Conservation (phyloP, 92 coral and sea anemone genomes). For the Parazoanthus swiftii region DNA sequence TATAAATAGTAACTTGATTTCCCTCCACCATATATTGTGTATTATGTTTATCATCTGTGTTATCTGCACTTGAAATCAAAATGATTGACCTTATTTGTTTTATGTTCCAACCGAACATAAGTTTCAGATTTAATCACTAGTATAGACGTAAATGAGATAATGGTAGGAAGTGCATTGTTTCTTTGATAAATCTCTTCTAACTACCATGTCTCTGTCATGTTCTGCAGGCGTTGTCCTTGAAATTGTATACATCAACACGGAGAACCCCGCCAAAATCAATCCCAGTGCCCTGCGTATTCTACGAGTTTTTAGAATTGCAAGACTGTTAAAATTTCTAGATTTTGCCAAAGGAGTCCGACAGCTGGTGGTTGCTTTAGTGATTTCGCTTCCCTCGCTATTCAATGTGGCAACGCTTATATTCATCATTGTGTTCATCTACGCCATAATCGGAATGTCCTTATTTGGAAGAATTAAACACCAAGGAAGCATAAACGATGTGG, state of each 20-base stretch:
- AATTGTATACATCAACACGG: slow-evolving; percentile 41
- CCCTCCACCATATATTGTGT: no score
- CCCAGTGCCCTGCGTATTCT: slow-evolving; percentile 89
- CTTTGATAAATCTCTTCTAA: not conserved
- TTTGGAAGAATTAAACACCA: slow-evolving; percentile 79
- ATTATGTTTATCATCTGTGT: no score
- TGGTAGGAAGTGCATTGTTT: no score
- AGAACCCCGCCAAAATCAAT: slow-evolving; percentile 48
- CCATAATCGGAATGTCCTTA: slow-evolving; percentile 93
- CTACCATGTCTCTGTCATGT: not conserved
- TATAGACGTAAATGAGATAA: no score
- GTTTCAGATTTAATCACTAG: no score
- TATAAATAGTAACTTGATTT: no score
- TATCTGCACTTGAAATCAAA: no score
- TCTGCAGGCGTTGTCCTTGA: slow-evolving; percentile 73
- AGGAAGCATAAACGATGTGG: slow-evolving; percentile 78
- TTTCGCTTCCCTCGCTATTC: slow-evolving; percentile 88
- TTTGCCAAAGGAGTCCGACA: slow-evolving; percentile 93
- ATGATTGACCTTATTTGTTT: no score
- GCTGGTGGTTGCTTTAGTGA: slow-evolving; percentile 80
- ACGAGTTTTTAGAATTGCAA: slow-evolving; percentile 88
- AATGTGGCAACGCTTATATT: slow-evolving; percentile 84
- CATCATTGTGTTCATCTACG: slow-evolving; percentile 85
- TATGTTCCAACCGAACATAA: no score
- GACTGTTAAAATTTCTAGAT: slow-evolving; percentile 80